Base-by-base conservation (phyloP, 2,888 invertebrate species). In the Drosophila villosipedis region DNA sequence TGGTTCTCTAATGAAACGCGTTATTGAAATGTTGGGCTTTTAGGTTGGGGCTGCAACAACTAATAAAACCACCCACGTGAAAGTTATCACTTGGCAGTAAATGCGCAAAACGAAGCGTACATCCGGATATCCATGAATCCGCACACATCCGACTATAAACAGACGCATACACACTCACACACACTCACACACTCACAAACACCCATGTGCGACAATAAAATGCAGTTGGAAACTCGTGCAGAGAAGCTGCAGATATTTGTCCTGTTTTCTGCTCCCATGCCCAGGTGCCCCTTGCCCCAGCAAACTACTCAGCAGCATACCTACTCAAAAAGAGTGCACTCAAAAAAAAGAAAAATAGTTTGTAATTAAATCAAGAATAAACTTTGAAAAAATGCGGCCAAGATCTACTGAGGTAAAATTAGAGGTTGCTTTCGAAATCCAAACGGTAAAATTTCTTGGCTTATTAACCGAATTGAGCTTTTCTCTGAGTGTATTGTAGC, bases 1-100 rank as follows among this genome's bases (percentile, higher is more conserved):
- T 12, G 10, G 10, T n/a, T 28, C 31, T 31, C 22, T 41, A 58
- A 30, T 83, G 68, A 47, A 35, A 37, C 50, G 58, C 35, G 55
- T 67, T 64, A 78, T 71, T 83, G 73, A 65, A 68, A 66, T 57
- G 63, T 37, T 37, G n/a, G 16, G 5, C 39, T 16, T n/a, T 39
- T 30, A 30, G 57, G 14, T 57, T n/a, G 39, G n/a, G n/a, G 54
- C 14, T 41, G 49, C 52, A 53, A 54, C 67, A 88, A 84, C 87
- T 82, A 72, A 65, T 87, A 69, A 76, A 80, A 60, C 82, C 84
- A 78, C 84, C 84, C 87, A 76, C 82, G 80, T 67, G 80, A 70
- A 84, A 87, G 89, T 82, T 84, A 84, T 77, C 80, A 87, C 89
- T 82, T 78, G 80, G 66, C 77, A 69, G 75, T 87, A 89, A 89